Base-by-base conservation (phyloP, 2,113 vertebrate species). In the Microcebus griseorufus region DNA sequence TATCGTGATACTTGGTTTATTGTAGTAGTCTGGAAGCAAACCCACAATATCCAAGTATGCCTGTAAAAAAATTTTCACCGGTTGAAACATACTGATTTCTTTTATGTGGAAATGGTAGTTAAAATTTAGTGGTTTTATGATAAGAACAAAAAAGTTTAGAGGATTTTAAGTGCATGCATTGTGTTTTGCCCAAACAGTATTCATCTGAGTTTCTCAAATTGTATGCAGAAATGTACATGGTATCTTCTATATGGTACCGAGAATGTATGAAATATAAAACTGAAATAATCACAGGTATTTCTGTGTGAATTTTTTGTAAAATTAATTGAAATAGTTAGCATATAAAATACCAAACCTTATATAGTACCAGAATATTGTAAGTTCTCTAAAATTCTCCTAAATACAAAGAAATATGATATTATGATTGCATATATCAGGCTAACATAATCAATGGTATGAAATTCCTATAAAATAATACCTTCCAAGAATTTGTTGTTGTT, bases 281-380 rank as follows among this genome's bases (percentile, higher is more conserved):
- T 81, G 29, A 96, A 93, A 64, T 84, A 78, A 90, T 75, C 37
- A 86, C 14, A 88, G 58, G 65, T 75, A 84, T 85, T 96, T 95
- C 29, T 64, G 0, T 88, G 34, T 93, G 70, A 81, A 76, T 45
- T 62, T 70, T 93, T 89, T 89, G 3, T 83, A 45, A 92, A 91
- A 81, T 42, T 89, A 72, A 76, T 67, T 62, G 75, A 83, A 96
- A 84, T 92, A 85, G 75, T 83, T 93, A 90, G 14, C 39, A 53
- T 72, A 84, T 70, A 85, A 75, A 82, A 86, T 75, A 70, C 32
- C 70, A 90, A 90, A 69, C 37, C 70, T 81, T 95, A 92, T 60
- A 85, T 13, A 90, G 32, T 90, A 67, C 34, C n/a, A 79, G 45
- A 45, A 34, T 83, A 92, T 39, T 62, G 17, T 53, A 90, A 80